Conservation (phyloP, 1,140 invertebrate genomes). For the Halesus radiatus region DNA sequence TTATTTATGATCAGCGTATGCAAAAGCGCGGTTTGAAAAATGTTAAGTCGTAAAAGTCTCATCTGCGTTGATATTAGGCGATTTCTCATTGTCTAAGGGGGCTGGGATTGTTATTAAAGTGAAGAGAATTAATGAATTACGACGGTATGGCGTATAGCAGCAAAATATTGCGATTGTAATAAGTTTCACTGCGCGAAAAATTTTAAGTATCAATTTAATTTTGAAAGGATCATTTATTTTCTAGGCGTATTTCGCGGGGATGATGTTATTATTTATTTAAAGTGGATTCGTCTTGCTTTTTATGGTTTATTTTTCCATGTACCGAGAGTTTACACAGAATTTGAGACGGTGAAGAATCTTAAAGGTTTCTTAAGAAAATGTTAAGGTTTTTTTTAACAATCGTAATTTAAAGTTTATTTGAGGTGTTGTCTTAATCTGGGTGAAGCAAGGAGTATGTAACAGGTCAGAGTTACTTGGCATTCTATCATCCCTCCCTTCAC, state of each 20-base stretch:
- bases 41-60: conserved; percentile 55
- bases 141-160: conserved; percentile 8
- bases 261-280: not conserved
- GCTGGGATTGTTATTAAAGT: conserved; percentile 54
- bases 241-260: not conserved
- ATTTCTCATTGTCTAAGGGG: conserved; percentile 54
- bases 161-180: conserved; percentile 37
- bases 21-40: conserved; percentile 56
- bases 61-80: conserved; percentile 56
- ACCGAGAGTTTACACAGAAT: too few species aligned
- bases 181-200: conserved; percentile 18
- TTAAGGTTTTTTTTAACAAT: too few species aligned
- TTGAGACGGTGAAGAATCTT: too few species aligned
- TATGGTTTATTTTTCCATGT: too few species aligned
- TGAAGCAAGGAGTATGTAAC: too few species aligned
- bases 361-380: too few species aligned
- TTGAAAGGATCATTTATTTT: conserved; percentile 19
- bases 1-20: conserved; percentile 56
- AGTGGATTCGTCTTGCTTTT: too few species aligned
- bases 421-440: too few species aligned
- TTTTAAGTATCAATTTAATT: conserved; percentile 35
- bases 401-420: too few species aligned
- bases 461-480: too few species aligned
- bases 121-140: conserved; percentile 49
- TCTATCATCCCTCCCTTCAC: too few species aligned